phyloP scores from a whole-genome alignment of 2,888 invertebrate genomes.

The Monochamus alternatus region DNA sequence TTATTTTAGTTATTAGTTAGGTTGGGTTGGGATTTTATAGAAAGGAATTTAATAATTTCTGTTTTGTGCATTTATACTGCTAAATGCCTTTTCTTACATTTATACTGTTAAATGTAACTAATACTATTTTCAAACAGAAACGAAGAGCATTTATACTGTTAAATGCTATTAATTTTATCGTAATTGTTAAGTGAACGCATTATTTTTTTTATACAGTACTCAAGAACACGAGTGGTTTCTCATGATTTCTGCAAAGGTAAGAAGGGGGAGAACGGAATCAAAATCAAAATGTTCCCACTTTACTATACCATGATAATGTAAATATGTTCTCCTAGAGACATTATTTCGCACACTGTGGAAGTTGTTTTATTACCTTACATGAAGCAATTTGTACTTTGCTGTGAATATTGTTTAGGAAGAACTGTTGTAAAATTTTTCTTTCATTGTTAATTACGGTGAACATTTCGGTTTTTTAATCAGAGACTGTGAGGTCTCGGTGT shows the following conservation, averaged over 20 bases:
- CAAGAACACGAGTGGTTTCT: constrained; percentile 41
- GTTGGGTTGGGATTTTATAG: background rate
- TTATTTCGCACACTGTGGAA: constrained; percentile 21
- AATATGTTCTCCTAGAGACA: constrained; percentile 5
- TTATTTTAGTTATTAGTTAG: background rate
- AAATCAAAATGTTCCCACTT: constrained; percentile 65
- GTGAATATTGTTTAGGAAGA: constrained; percentile 14
- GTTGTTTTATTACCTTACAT: constrained; percentile 54
- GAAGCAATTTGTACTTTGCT: constrained; percentile 38
- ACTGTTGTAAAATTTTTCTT: constrained; percentile 21
- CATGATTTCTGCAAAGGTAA: constrained; percentile 64
- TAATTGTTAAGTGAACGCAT: constrained; percentile 36
- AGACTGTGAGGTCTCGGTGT: constrained; percentile 69
- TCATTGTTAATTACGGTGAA: constrained; percentile 44
- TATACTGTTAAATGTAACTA: constrained; percentile 39
- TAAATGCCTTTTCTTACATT: constrained; percentile 31
- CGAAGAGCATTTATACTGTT: constrained; percentile 37
- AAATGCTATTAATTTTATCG: constrained; percentile 27
- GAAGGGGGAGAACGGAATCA: constrained; percentile 68
- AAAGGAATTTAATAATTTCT: background rate
- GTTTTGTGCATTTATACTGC: constrained; percentile 32
- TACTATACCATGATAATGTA: background rate
- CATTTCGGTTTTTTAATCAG: constrained; percentile 67
- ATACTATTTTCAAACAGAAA: background rate
- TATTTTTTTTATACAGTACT: background rate